Percentiles rank a stretch among this genome's conserved stretches.
These are phyloP conservation scores for Caenorhabditis plicata DNA, from an alignment of 2,888 invertebrate species.

Conservation along the genomic window DNA sequence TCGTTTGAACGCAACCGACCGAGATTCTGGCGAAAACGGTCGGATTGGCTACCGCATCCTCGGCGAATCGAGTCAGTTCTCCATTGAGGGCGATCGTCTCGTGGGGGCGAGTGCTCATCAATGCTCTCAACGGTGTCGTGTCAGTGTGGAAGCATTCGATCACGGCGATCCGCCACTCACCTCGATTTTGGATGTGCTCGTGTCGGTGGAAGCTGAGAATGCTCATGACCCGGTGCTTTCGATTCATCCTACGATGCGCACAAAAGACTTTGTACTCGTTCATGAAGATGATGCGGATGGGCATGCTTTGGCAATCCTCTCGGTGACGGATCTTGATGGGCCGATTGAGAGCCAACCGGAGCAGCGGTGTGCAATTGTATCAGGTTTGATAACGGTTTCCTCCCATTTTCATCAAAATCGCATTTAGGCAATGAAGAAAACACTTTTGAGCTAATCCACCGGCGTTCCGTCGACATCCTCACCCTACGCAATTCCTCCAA, in stretches of 20 bases:
- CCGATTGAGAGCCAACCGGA: too few species aligned
- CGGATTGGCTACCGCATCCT: constrained; percentile 82
- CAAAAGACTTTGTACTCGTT: constrained; percentile 34
- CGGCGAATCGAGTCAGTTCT: constrained; percentile 69
- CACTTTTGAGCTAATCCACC: constrained; percentile 14
- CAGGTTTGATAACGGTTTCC: too few species aligned
- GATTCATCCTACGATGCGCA: too few species aligned
- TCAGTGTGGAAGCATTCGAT: constrained; percentile 86
- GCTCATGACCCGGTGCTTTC: constrained; percentile 36
- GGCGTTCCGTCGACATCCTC: constrained; percentile 23
- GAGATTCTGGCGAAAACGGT: constrained; percentile 81
- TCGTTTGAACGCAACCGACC: constrained; percentile 80
- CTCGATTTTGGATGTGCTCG: constrained; percentile 79
- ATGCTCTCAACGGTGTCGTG: constrained; percentile 72
- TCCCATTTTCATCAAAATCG: too few species aligned
- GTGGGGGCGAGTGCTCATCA: constrained; percentile 1
- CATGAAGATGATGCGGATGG: constrained; percentile 30
- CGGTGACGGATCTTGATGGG: constrained; percentile 31
- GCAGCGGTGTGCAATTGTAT: too few species aligned
- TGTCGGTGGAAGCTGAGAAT: constrained; percentile 77
- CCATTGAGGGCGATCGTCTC: constrained; percentile 66
- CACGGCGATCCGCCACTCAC: constrained; percentile 79
- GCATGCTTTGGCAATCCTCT: constrained; percentile 35
- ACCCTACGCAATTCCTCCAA: too few species aligned
- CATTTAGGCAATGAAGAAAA: constrained; percentile 17